Evolutionary conservation across 2,113 vertebrate species (phyloP), one percentile per base, ranked within the genome.

Genomic region (Nerophis ophidion): DNA sequence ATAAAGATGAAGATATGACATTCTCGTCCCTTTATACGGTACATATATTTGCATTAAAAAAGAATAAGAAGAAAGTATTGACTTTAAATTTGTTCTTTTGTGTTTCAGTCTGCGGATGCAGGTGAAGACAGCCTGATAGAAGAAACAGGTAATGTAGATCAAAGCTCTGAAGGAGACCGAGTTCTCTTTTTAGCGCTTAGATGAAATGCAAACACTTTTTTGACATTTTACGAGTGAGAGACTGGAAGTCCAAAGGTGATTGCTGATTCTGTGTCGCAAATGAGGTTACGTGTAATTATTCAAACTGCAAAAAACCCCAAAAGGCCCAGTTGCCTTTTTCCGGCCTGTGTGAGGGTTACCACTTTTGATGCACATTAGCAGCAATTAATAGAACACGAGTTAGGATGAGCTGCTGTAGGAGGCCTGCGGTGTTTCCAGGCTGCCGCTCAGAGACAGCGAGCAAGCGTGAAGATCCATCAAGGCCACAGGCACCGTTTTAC

Each of bases 71-170:
- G n/a, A 14, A 13, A 3, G 12, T 12, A 44, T 48, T 60, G 7
- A 17, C 45, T 9, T 5, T 44, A 44, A 35, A 3, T 19, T 0
- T 5, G n/a, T 13, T 57, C 34, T 46, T 63, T 15, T 52, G 51
- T 66, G 14, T 73, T 81, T 72, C 35, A 69, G 46, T 62, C 62
- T 48, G 63, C 74, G 65, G 80, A 81, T 62, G 71, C 91, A 88
- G 91, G 91, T 14, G 80, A 74, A 64, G 91, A 90, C 65, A 89
- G 92, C 15, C 58, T 79, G 4, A 87, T 84, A 40, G 84, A 86
- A 85, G 91, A 92, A 81, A 90, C 91, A 97, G 96, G 96, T 98
- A 98, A 91, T 92, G 91, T 86, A 86, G 87, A 81, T 79, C 84
- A 75, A 54, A 82, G 81, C 82, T 86, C 59, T 38, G 46, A 52